Percentiles rank a stretch among this genome's conserved stretches.
Evolutionary conservation across 2,888 invertebrate species (phyloP).

Genomic region (Mongoloraphidia duomilia): DNA sequence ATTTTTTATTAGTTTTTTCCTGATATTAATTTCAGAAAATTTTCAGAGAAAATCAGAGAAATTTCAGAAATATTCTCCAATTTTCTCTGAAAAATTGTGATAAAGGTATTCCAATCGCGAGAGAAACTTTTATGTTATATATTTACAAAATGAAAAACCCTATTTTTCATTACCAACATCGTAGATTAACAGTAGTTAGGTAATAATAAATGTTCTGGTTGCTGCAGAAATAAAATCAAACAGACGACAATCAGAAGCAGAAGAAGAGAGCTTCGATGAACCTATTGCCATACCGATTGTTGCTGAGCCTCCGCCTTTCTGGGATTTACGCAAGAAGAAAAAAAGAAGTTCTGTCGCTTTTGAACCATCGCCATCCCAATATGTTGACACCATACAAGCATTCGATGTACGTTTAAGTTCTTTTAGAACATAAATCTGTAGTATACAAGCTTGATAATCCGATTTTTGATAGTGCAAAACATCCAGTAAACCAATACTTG

Average conservation of each 20-base stretch:
- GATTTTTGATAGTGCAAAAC: too few species aligned
- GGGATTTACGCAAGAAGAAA: conserved; percentile 13
- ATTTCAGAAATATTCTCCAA: too few species aligned
- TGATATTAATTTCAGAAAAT: too few species aligned
- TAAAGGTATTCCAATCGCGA: too few species aligned
- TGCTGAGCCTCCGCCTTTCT: conserved; percentile 13
- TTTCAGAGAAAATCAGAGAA: too few species aligned
- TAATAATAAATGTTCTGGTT: not conserved
- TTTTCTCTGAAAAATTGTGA: too few species aligned
- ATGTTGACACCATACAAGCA: conserved; percentile 29
- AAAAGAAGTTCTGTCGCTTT: conserved; percentile 17
- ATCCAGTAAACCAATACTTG: too few species aligned
- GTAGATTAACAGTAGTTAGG: not conserved
- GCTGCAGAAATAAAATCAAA: conserved; percentile 8
- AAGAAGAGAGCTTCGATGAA: conserved; percentile 19
- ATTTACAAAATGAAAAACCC: too few species aligned
- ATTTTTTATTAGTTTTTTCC: too few species aligned
- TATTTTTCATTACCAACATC: not conserved
- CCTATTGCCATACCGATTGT: conserved; percentile 22
- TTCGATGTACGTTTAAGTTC: conserved; percentile 24
- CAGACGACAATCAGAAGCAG: conserved; percentile 16
- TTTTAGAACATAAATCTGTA: too few species aligned
- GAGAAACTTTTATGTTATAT: too few species aligned
- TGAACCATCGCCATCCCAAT: conserved; percentile 20
- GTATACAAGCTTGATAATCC: too few species aligned